A percentile compares a stretch with the other conserved stretches of the same genome.
Conservation (phyloP, 1,140 invertebrate species). For the Teleopsis dalmanni region DNA sequence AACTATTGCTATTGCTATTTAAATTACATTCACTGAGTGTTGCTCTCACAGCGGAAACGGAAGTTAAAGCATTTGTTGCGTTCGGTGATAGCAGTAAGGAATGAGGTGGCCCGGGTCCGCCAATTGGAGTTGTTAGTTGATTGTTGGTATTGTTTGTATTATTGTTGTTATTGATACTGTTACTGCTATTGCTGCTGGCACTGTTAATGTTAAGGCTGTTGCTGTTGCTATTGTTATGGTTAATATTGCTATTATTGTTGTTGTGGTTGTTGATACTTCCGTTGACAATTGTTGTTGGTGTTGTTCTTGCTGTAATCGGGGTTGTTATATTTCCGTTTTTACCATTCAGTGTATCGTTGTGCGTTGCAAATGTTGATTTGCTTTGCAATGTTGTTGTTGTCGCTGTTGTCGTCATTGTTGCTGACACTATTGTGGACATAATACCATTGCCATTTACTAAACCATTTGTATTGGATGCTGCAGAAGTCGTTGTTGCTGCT, state of each 20-base stretch:
- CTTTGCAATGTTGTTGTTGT: not conserved
- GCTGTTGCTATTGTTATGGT: conserved; percentile 11
- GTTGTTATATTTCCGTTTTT: conserved; percentile 15
- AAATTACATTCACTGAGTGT: conserved; percentile 32
- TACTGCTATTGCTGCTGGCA: conserved; percentile 13
- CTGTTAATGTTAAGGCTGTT: conserved; percentile 2
- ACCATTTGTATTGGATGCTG: not conserved
- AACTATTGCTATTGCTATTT: conserved; percentile 16
- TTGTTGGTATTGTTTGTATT: not conserved
- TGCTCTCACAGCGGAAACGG: conserved; percentile 17
- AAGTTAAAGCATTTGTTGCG: conserved; percentile 3
- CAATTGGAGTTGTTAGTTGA: not conserved
- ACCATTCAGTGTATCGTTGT: conserved; percentile 9
- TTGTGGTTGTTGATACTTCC: conserved; percentile 33
- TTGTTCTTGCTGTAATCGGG: conserved; percentile 14
- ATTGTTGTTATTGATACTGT: conserved; percentile 9
- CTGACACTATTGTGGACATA: not conserved
- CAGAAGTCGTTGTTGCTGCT: not conserved
- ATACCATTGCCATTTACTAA: not conserved
- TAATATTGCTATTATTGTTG: conserved; percentile 16
- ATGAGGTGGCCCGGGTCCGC: conserved; percentile 16
- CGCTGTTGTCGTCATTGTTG: conserved; percentile 1
- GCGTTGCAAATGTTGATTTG: no score
- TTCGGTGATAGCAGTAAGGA: no score
- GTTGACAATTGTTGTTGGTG: conserved; percentile 14